Evolutionary conservation across 2,888 invertebrate genomes (phyloP), one percentile per base, ranked within the genome.

Genomic region (Mythimna ferrago): DNA sequence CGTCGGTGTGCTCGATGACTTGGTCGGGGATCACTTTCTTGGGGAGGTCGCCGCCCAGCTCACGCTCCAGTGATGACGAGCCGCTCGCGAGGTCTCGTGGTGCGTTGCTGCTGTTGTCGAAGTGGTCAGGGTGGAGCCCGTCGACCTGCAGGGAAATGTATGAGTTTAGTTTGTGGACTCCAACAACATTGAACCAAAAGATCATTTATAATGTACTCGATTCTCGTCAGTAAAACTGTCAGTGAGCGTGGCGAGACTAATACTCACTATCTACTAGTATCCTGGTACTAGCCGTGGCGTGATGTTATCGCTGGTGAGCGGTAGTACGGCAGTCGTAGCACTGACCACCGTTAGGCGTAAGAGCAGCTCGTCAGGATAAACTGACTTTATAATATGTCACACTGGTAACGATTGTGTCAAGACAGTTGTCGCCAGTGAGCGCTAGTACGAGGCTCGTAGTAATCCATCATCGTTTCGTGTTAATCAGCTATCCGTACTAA

Each of bases 1-100:
- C 77, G 1, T 73, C 69, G 0, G 73, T 10, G 66, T 83, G 74
- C 14, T 71, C 85, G 38, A 82, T 80, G 58, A 81, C 86, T 35
- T 66, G 74, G 66, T 85, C 86, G 16, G 84, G 69, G 82, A 78
- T 81, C 54, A 77, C 80, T 41, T 81, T 75, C 66, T 81, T 80
- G 19, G 67, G 65, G 53, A 65, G 66, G 32, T 63, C 77, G 11
- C 83, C 86, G 57, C 78, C 89, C n/a, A 95, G 89, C 73, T 96
- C 96, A 0, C 96, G 91, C 78, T 96, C 96, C 11, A 96, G 86
- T 0, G 96, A 96, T 0, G 95, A 94, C 0, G 95, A 95, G 54
- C 90, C 94, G 82, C 93, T 92, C 57, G 92, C 89, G n/a, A 93
- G 83, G 90, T 94, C 91, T 78, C 93, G 88, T 2, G 89, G 76